Conservation (phyloP, 2,113 vertebrate species). For the Aldabrachelys gigantea region DNA sequence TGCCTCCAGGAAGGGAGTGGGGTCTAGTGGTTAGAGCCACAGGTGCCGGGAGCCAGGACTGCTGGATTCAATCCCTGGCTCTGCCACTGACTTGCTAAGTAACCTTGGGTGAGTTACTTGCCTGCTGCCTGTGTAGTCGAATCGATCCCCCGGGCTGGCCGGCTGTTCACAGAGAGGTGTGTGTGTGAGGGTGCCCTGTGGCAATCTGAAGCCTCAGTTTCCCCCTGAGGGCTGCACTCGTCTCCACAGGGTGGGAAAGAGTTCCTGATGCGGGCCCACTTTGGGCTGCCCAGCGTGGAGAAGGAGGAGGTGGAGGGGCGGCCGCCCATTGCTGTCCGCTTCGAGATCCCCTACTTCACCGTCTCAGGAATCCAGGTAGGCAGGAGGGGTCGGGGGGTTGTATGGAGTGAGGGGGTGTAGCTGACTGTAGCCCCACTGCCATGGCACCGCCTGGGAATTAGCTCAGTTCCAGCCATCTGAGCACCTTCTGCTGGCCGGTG, state of each 20-base stretch:
- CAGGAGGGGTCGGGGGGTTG: fast-evolving
- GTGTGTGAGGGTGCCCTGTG: fast-evolving
- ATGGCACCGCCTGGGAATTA: too few relatives aligned
- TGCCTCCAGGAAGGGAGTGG: not conserved
- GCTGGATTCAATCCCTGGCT: not conserved
- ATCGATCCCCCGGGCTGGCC: not conserved
- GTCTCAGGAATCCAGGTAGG: constrained; percentile 95
- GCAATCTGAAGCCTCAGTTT: fast-evolving
- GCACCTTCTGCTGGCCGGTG: too few relatives aligned
- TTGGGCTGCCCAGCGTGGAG: constrained; percentile 93
- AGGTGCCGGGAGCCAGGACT: not conserved
- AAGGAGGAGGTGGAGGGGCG: constrained; percentile 89
- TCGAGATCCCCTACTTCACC: constrained; percentile 96
- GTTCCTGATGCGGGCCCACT: constrained; percentile 94
- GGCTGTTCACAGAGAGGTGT: not conserved
- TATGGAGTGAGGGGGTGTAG: too few relatives aligned
- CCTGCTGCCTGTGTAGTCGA: not conserved
- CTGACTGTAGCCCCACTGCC: too few relatives aligned
- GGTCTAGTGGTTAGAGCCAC: too few relatives aligned
- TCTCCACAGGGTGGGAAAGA: constrained; percentile 90
- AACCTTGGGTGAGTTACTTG: not conserved
- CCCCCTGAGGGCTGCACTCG: not conserved
- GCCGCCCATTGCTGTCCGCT: constrained; percentile 92
- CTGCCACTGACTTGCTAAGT: not conserved
- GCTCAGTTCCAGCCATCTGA: too few relatives aligned